Evolutionary conservation across 2,888 invertebrate genomes (phyloP).

Genomic region (Timema podura): DNA sequence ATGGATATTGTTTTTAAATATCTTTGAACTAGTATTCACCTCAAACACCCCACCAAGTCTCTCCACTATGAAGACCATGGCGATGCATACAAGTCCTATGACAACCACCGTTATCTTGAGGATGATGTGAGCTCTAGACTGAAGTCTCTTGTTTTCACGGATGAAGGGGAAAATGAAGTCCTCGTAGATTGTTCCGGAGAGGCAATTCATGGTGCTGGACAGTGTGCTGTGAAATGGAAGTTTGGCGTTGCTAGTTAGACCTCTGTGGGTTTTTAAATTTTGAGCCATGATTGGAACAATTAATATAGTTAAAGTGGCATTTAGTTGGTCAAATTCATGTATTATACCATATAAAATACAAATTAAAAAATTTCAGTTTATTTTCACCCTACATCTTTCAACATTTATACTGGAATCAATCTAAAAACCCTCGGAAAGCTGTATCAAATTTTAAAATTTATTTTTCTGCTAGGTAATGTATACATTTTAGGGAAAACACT

Average conservation of each 20-base stretch:
- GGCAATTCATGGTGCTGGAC: conserved; percentile 59
- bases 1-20: no score
- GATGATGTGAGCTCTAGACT: conserved; percentile 52
- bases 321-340: background rate
- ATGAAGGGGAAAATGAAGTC: conserved; percentile 55
- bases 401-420: background rate
- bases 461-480: no score
- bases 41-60: background rate
- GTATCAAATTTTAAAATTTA: no score
- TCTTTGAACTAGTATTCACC: conserved; percentile 32
- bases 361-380: background rate
- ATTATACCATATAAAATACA: background rate
- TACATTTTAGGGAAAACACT: no score
- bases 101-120: conserved; percentile 49
- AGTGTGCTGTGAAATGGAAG: conserved; percentile 49
- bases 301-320: background rate
- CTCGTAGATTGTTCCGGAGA: conserved; percentile 60
- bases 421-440: no score
- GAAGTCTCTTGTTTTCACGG: conserved; percentile 50
- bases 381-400: background rate
- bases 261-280: no score
- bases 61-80: conserved; percentile 3
- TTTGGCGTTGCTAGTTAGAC: no score
- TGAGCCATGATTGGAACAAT: no score
- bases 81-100: conserved; percentile 49